Conservation (phyloP, 2,888 invertebrate species). For the Arrhopalites spinosus region DNA sequence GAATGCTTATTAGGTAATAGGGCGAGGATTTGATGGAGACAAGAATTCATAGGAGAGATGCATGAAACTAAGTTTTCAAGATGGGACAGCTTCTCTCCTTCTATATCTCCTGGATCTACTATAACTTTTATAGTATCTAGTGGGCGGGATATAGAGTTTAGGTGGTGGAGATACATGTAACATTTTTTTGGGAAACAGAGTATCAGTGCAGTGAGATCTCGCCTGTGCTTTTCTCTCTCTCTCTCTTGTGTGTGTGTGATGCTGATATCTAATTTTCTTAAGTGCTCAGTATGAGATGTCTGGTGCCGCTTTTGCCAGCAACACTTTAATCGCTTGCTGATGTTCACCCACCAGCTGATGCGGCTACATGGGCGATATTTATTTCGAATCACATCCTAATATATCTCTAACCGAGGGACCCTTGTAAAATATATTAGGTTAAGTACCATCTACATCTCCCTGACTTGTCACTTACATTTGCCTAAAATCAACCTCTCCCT, state of each 20-base stretch:
- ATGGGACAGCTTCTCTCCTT: too few relatives aligned
- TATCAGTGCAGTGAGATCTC: slow-evolving; percentile 1
- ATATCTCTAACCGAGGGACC: slow-evolving; percentile 39
- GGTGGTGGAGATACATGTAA: too few relatives aligned
- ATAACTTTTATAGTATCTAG: too few relatives aligned
- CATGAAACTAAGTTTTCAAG: too few relatives aligned
- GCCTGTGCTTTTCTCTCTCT: too few relatives aligned
- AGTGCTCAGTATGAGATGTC: slow-evolving; percentile 56
- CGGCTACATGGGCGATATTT: slow-evolving; percentile 44
- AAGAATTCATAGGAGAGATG: too few relatives aligned
- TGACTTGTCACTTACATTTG: slow-evolving; percentile 42
- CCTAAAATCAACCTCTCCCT: slow-evolving; percentile 30
- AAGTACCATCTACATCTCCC: slow-evolving; percentile 46
- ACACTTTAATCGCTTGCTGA: slow-evolving; percentile 53
- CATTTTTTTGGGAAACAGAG: neutral
- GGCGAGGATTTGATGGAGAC: neutral
- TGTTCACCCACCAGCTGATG: slow-evolving; percentile 47
- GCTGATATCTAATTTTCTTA: slow-evolving; percentile 57
- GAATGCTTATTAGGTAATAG: neutral
- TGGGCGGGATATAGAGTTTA: too few relatives aligned
- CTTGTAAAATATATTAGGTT: slow-evolving; percentile 43
- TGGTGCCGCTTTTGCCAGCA: slow-evolving; percentile 49
- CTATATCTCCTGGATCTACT: too few relatives aligned
- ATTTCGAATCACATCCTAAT: slow-evolving; percentile 49
- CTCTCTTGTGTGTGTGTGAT: slow-evolving; percentile 31